Evolutionary conservation across 2,113 vertebrate genomes (phyloP), one percentile per base, ranked within the genome.

Genomic region (Casuarius casuarius): DNA sequence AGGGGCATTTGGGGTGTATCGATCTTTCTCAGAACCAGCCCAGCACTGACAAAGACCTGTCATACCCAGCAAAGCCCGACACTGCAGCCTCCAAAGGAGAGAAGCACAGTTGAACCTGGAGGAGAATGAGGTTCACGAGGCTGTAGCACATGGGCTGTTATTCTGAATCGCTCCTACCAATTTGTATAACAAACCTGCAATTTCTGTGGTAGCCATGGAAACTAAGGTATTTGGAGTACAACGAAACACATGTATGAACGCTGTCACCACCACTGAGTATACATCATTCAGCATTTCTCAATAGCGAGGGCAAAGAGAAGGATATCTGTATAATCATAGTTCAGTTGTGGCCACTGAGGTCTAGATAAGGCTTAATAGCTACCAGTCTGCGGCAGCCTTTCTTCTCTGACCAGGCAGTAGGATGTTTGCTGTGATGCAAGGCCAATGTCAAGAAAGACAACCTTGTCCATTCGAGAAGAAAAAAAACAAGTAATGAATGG

Each of bases 191-290:
- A 96, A 97, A 96, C 92, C 92, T 96, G 96, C 89, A 87, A 71
- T 91, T 95, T 94, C 95, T 91, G 81, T 83, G 95, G 97, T 97
- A 96, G 91, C 94, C 96, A 97, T 96, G 95, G 97, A 95, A 97
- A 97, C 97, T 23, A 92, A 95, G 95, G 91, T 95, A 90, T 59
- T 59, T 59, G 49, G 84, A 89, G 78, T 68, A 94, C 89, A 94
- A 91, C 87, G 95, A 51, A 89, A 80, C 91, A 82, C 81, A 52
- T 4, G 91, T 94, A 63, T 48, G 77, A 91, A 66, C 7, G 42
- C 94, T 5, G 16, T 15, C 90, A 87, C 70, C 95, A 87, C 84
- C 84, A 74, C 86, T 40, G 92, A 85, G 84, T 2, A 0, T 12
- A 28, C 94, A 76, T 70, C 94, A 51, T 54, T 82, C 87, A 26